Percentiles rank a stretch among this genome's conserved stretches.
Evolutionary conservation across 2,797 vertebrate species (phyloP).

Genomic region (Tokudaia tokunoshimensis): DNA sequence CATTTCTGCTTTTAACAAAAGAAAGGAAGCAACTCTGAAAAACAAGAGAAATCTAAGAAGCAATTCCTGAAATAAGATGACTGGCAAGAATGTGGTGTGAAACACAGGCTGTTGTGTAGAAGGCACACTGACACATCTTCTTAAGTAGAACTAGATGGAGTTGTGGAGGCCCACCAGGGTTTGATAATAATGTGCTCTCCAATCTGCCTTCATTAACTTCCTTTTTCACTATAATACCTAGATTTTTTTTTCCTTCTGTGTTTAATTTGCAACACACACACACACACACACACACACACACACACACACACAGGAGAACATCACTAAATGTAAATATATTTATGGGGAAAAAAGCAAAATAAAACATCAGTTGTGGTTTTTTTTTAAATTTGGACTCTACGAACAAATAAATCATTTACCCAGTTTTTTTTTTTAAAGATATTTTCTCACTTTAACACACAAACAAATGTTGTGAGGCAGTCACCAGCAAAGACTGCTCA

Average conservation of each 20-base stretch:
- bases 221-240: conserved; percentile 52
- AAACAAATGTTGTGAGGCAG: background rate
- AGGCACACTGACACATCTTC: conserved; percentile 34
- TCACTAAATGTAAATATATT: background rate
- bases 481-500: background rate
- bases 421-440: background rate
- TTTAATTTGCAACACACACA: conserved; percentile 46
- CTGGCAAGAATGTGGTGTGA: conserved; percentile 22
- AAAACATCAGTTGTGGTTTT: background rate
- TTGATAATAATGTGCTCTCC: conserved; percentile 73
- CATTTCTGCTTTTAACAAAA: conserved; percentile 23
- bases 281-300: conserved; percentile 24
- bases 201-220: conserved; percentile 52
- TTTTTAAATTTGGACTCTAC: background rate
- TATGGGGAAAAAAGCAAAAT: background rate
- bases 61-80: conserved; percentile 57
- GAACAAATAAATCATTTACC: conserved; percentile 20
- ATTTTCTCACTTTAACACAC: background rate
- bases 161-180: background rate
- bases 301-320: background rate
- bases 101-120: conserved; percentile 16
- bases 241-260: background rate
- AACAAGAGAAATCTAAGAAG: conserved; percentile 42
- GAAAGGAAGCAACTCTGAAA: background rate
- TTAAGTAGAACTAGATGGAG: background rate